Evolutionary conservation across 2,113 vertebrate genomes (phyloP).

Genomic region (Athene noctua): DNA sequence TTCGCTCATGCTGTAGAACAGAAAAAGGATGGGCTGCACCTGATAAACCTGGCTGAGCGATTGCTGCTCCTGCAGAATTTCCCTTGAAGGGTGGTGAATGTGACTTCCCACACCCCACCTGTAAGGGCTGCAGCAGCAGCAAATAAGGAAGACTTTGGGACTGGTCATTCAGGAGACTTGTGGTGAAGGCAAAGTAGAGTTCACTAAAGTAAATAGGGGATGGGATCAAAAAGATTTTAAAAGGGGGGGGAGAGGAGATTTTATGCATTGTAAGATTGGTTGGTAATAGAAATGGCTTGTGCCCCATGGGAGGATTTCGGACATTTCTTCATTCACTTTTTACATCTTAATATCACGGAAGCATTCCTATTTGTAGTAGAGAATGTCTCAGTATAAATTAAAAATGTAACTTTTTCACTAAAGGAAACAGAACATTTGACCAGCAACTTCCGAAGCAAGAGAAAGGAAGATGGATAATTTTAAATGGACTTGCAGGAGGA

Average conservation of each 20-base stretch:
- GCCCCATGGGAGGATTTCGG: background rate
- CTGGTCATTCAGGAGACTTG: background rate
- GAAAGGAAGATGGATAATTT: background rate
- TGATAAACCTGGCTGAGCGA: background rate
- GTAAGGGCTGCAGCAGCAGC: background rate
- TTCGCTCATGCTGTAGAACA: background rate
- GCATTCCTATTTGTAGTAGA: background rate
- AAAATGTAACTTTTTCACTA: background rate
- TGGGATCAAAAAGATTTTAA: background rate
- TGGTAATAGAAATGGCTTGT: background rate
- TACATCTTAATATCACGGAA: background rate
- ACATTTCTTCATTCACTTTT: background rate
- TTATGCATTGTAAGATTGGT: background rate
- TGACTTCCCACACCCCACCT: background rate
- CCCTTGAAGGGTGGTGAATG: background rate
- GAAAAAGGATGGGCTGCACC: background rate
- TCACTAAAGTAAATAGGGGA: background rate
- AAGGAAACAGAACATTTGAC: background rate
- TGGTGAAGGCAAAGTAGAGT: background rate
- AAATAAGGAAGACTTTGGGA: background rate
- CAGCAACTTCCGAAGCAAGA: background rate
- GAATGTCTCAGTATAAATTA: background rate
- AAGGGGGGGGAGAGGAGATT: fast-evolving
- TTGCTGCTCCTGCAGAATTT: background rate
- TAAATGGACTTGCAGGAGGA: background rate